Base-by-base conservation (phyloP, 2,113 vertebrate genomes). In the Centrocercus urophasianus region DNA sequence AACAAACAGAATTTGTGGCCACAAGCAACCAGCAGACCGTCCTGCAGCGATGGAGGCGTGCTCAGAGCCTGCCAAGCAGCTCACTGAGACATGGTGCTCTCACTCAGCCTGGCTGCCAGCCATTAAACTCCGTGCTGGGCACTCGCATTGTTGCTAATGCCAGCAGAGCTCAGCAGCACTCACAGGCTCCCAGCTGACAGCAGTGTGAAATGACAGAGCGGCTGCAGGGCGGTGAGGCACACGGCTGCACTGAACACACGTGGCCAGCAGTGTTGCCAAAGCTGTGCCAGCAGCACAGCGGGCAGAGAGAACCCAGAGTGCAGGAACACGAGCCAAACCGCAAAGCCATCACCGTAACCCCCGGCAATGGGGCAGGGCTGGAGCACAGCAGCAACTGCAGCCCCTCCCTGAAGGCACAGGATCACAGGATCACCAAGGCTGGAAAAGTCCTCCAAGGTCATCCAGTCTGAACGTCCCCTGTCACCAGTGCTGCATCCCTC, bases 121-220 rank as follows among this genome's bases (percentile, higher is more conserved):
- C 82, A 74, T 88, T 83, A 64, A 93, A 86, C 79, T 94, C 94
- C 92, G 88, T 94, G 92, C 95, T 89, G 95, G 86, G 94, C 90
- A 92, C 88, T 63, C 93, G 88, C 88, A 83, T 92, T 88, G 96
- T 83, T 86, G 64, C 93, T 45, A 86, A 77, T 93, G 83, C 45
- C 28, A 63, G 85, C 69, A 93, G 82, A 91, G 48, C 59, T 91
- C 42, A 69, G 88, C 79, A 79, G 72, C 30, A 90, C 47, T 83
- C 88, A 67, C 16, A 64, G 83, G 80, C 85, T 91, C 93, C 90
- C 88, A 94, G 90, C 90, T 90, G 90, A 91, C 85, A 88, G 60
- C 20, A 83, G 65, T 34, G 40, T 12, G 81, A 88, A 93, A 40
- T 57, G 86, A 95, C 10, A 20, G 78, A 82, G 48, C 17, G 88